Percentiles rank a stretch among this genome's conserved stretches.
Evolutionary conservation across 2,888 invertebrate species (phyloP).

Genomic region (Dendrolimus houi): DNA sequence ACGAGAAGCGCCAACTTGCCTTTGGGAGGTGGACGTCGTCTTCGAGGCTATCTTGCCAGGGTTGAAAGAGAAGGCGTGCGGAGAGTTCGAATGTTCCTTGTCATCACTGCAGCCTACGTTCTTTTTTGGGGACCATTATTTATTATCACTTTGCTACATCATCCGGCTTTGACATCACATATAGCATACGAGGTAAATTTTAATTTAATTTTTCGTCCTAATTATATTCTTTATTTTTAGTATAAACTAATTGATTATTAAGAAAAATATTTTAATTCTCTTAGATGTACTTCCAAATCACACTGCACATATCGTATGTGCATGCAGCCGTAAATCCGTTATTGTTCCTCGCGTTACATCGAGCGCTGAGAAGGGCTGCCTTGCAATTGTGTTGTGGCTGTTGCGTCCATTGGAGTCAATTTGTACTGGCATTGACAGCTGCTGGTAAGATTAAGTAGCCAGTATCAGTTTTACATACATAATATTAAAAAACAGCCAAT

Average conservation of each 20-base stretch:
- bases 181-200: conserved; percentile 83
- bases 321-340: conserved; percentile 91
- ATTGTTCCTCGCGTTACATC: conserved; percentile 86
- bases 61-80: conserved; percentile 89
- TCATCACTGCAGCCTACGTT: conserved; percentile 89
- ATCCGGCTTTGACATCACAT: conserved; percentile 82
- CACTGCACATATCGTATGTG: conserved; percentile 90
- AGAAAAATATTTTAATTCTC: conserved; percentile 4
- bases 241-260: not conserved
- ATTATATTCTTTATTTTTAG: not conserved
- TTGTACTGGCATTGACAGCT: conserved; percentile 72
- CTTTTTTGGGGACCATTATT: conserved; percentile 95
- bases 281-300: conserved; percentile 81
- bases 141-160: conserved; percentile 87
- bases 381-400: conserved; percentile 86
- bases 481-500: no score
- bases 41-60: conserved; percentile 85
- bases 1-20: conserved; percentile 52
- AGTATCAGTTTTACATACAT: no score
- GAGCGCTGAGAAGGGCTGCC: conserved; percentile 83
- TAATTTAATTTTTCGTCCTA: not conserved
- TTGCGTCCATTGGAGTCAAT: conserved; percentile 79
- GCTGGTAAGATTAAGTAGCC: conserved; percentile 42
- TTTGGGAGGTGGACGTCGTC: conserved; percentile 82
- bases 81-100: conserved; percentile 89